These are phyloP conservation scores for Lycaena phlaeas DNA, from an alignment of 2,888 invertebrate genomes.

Conservation along the genomic window DNA sequence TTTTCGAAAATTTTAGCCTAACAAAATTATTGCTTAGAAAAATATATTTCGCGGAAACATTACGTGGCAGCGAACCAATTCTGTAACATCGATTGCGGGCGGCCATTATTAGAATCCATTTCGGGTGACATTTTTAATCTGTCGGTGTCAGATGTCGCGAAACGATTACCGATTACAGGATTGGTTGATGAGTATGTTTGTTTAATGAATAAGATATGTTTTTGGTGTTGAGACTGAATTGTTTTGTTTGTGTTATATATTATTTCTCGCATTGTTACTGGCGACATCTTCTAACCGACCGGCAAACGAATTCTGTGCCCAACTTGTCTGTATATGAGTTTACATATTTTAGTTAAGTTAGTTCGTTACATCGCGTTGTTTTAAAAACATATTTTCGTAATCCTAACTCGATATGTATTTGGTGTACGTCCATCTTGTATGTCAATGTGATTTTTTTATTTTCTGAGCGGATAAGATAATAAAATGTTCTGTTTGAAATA, in stretches of 20 bases:
- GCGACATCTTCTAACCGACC: slow-evolving; percentile 7
- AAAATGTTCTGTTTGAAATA: slow-evolving; percentile 73
- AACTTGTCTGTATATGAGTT: slow-evolving; percentile 68
- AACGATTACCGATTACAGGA: slow-evolving; percentile 21
- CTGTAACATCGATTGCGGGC: slow-evolving; percentile 18
- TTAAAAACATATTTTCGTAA: slow-evolving; percentile 41
- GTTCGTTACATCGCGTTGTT: slow-evolving; percentile 48
- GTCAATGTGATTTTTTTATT: slow-evolving; percentile 70
- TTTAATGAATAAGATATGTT: slow-evolving; percentile 53
- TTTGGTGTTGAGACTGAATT: slow-evolving; percentile 72
- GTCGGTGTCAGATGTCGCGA: slow-evolving; percentile 17
- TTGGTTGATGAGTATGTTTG: slow-evolving; percentile 27
- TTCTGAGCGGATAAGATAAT: slow-evolving; percentile 71
- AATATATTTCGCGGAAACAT: slow-evolving; percentile 9
- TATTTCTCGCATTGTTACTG: slow-evolving; percentile 41
- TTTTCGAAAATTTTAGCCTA: slow-evolving; percentile 9
- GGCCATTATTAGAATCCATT: slow-evolving; percentile 11
- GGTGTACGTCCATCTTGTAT: slow-evolving; percentile 72
- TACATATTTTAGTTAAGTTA: slow-evolving; percentile 69
- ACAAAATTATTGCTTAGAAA: slow-evolving; percentile 13
- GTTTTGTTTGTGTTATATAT: slow-evolving; percentile 71
- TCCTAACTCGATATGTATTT: slow-evolving; percentile 65
- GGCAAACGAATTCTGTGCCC: slow-evolving; percentile 9
- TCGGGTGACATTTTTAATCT: slow-evolving; percentile 13
- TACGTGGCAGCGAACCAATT: slow-evolving; percentile 14